Evolutionary conservation across 2,797 vertebrate genomes (phyloP).

Genomic region (Bucorvus abyssinicus): DNA sequence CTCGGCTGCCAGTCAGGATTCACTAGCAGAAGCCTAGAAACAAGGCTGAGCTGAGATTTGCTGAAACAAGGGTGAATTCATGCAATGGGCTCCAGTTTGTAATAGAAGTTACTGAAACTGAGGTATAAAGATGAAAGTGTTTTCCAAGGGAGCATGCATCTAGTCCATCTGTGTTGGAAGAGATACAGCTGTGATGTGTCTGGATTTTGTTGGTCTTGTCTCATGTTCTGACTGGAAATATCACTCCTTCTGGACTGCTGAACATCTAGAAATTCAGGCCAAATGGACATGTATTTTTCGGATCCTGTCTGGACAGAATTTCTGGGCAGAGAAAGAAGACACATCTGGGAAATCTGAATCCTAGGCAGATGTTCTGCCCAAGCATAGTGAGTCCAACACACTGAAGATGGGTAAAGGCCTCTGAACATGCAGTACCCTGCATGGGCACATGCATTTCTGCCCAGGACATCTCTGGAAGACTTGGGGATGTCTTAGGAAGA

Average conservation of each 20-base stretch:
- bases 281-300: background rate
- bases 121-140: background rate
- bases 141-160: background rate
- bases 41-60: background rate
- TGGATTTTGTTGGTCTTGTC: background rate
- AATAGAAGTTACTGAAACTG: background rate
- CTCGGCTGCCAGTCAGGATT: background rate
- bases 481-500: background rate
- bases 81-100: background rate
- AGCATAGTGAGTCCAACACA: background rate
- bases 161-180: background rate
- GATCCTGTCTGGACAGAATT: background rate
- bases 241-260: background rate
- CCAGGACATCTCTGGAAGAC: background rate
- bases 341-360: background rate
- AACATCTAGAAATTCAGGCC: background rate
- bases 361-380: background rate
- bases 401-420: background rate
- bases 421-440: background rate
- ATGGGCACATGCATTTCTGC: background rate
- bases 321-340: background rate
- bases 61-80: background rate
- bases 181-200: background rate
- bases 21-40: background rate
- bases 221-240: constrained; percentile 12